A percentile compares a stretch with the other conserved stretches of the same genome.
phyloP scores from a whole-genome alignment of 2,113 vertebrate genomes.

The Talpa occidentalis region DNA sequence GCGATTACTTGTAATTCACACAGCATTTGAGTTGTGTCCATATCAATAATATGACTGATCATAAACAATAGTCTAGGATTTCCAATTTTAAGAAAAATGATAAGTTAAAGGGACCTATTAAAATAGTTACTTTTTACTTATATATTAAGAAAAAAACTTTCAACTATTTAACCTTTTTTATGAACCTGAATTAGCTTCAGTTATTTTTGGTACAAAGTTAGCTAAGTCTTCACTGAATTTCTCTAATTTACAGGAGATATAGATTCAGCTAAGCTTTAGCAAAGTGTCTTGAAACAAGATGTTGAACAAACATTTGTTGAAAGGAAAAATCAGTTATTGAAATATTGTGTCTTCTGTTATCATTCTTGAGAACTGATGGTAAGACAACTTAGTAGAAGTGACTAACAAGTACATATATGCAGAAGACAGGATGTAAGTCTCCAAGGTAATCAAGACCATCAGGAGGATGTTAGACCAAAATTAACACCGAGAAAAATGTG shows the following conservation, averaged over 20 bases:
- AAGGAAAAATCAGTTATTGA: conserved; percentile 78
- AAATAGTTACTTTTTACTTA: conserved; percentile 22
- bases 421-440: conserved; percentile 81
- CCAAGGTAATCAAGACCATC: conserved; percentile 82
- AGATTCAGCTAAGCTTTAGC: conserved; percentile 56
- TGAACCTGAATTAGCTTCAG: not conserved
- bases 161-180: not conserved
- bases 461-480: conserved; percentile 81
- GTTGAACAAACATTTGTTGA: conserved; percentile 75
- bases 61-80: not conserved
- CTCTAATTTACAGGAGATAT: conserved; percentile 21
- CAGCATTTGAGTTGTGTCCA: not conserved
- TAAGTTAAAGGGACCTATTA: not conserved
- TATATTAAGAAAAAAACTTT: not conserved
- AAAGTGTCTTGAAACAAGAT: conserved; percentile 60
- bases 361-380: conserved; percentile 74
- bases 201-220: conserved; percentile 52
- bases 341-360: conserved; percentile 78
- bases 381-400: conserved; percentile 78
- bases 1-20: not conserved
- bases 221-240: conserved; percentile 21
- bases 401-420: conserved; percentile 75
- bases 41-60: not conserved
- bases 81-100: conserved; percentile 1
- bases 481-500: conserved; percentile 80